phyloP scores from a whole-genome alignment of 2,888 invertebrate species.

The Andrena camellia region DNA sequence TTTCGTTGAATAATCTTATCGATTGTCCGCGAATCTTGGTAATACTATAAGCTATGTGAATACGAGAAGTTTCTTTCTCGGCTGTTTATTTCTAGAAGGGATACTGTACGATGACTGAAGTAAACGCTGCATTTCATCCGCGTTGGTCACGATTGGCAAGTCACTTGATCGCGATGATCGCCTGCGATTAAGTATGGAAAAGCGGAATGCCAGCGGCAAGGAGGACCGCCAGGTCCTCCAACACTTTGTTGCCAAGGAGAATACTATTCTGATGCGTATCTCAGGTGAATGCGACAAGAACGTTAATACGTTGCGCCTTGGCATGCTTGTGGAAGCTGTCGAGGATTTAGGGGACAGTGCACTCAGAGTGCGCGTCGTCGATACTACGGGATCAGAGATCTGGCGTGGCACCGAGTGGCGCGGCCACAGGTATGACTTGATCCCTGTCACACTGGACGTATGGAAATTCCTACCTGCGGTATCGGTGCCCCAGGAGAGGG shows the following conservation, averaged over 20 bases:
- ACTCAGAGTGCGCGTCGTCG: constrained; percentile 73
- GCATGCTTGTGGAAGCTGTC: constrained; percentile 78
- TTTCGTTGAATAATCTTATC: constrained; percentile 20
- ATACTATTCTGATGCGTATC: constrained; percentile 71
- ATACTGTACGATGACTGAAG: constrained; percentile 16
- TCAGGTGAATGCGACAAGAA: constrained; percentile 76
- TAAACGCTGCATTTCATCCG: constrained; percentile 13
- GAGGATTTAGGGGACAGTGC: constrained; percentile 72
- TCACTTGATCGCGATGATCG: constrained; percentile 7
- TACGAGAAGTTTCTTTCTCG: neutral
- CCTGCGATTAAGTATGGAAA: constrained; percentile 56
- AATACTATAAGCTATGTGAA: neutral
- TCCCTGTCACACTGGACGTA: constrained; percentile 78
- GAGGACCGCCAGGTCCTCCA: constrained; percentile 60
- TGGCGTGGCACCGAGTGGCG: constrained; percentile 82
- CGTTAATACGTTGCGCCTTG: constrained; percentile 69
- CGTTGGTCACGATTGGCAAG: neutral
- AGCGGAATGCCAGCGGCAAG: constrained; percentile 39
- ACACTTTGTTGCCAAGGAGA: constrained; percentile 75
- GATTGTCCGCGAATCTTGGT: neutral
- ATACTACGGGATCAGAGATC: constrained; percentile 66
- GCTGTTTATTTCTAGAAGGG: neutral
- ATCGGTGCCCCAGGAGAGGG: constrained; percentile 85
- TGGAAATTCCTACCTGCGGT: constrained; percentile 87
- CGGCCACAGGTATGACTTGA: constrained; percentile 76